Conservation (phyloP, 2,797 vertebrate genomes). For the Thalassophryne amazonica region DNA sequence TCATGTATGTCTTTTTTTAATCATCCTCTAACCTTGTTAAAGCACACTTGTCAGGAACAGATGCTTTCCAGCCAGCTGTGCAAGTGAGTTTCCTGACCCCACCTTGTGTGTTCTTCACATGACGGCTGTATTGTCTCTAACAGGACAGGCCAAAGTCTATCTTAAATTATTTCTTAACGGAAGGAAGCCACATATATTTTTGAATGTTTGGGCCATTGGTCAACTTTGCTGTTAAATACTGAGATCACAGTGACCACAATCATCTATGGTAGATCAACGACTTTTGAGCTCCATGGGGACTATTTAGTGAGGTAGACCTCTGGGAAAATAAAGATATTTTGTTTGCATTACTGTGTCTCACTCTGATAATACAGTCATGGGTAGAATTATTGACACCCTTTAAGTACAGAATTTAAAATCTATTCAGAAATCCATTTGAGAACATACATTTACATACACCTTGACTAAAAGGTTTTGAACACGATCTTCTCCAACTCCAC, state of each 20-base stretch:
- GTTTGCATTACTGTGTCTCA: no score
- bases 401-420: no score
- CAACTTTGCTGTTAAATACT: conserved; percentile 2
- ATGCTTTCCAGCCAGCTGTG: conserved; percentile 35
- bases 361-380: no score
- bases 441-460: no score
- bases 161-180: conserved; percentile 38
- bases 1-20: conserved; percentile 34
- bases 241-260: not conserved
- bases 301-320: not conserved
- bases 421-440: no score
- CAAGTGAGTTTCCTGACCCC: conserved; percentile 64
- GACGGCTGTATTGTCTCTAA: conserved; percentile 44
- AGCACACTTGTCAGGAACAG: conserved; percentile 60
- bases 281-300: not conserved
- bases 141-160: conserved; percentile 21
- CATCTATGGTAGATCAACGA: not conserved
- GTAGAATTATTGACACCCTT: no score
- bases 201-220: conserved; percentile 18
- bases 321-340: no score
- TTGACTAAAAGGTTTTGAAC: no score
- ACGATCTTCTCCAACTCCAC: no score
- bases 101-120: conserved; percentile 15
- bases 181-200: not conserved
- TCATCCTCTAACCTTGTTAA: conserved; percentile 50